Percentiles rank a stretch among this genome's conserved stretches.
phyloP scores from a whole-genome alignment of 2,888 invertebrate genomes.

The Meteorus cinctellus region DNA sequence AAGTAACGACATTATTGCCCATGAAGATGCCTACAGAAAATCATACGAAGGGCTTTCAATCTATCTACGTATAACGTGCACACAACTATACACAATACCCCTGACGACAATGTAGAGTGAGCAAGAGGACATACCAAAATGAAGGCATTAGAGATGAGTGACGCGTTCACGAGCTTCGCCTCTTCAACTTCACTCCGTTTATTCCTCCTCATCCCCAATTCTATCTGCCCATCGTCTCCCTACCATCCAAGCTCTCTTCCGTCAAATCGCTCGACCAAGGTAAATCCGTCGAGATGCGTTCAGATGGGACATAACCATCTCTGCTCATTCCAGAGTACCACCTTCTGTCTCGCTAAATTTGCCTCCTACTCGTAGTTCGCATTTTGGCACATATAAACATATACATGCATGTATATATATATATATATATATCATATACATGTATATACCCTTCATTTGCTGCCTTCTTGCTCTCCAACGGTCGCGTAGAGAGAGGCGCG shows the following conservation, averaged over 20 bases:
- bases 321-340: conserved; percentile 43
- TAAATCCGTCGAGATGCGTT: conserved; percentile 59
- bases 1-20: conserved; percentile 65
- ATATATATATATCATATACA: background rate
- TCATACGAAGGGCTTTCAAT: background rate
- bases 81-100: background rate
- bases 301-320: conserved; percentile 51
- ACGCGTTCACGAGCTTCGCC: conserved; percentile 65
- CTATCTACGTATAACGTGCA: background rate
- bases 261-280: conserved; percentile 60
- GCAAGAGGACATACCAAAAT: conserved; percentile 61
- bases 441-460: background rate
- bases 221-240: conserved; percentile 10
- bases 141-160: conserved; percentile 69
- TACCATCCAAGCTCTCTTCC: conserved; percentile 53
- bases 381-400: conserved; percentile 44
- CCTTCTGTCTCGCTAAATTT: conserved; percentile 40
- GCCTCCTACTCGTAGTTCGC: conserved; percentile 42
- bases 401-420: conserved; percentile 34
- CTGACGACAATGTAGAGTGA: conserved; percentile 40
- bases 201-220: conserved; percentile 40
- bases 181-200: conserved; percentile 27
- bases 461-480: conserved; percentile 33
- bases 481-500: conserved; percentile 47
- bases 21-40: conserved; percentile 28